Percentiles rank a stretch among this genome's conserved stretches.
These are phyloP conservation scores for Diadema setosum DNA, from an alignment of 35 echinoderm and acorn worm species.

Conservation along the genomic window DNA sequence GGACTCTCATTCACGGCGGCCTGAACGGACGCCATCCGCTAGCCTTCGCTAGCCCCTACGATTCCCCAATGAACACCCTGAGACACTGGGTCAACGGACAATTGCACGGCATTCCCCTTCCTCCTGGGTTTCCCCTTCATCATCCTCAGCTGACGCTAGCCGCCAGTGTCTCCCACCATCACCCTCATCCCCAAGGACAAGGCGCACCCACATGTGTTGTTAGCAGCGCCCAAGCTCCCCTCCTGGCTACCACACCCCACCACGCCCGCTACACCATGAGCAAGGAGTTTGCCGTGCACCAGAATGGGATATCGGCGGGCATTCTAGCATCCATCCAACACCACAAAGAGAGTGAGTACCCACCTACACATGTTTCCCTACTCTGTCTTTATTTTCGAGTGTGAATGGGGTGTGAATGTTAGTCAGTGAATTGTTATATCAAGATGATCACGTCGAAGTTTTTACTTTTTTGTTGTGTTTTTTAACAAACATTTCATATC, in stretches of 20 bases:
- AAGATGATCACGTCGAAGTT: no score
- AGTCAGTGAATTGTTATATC: no score
- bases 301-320: not conserved
- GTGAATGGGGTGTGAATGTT: no score
- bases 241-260: conserved; percentile 34
- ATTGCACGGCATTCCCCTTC: conserved; percentile 44
- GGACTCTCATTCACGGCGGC: conserved; percentile 17
- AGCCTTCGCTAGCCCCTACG: conserved; percentile 21
- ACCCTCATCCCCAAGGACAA: not conserved
- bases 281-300: conserved; percentile 1
- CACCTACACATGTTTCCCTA: not conserved
- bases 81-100: conserved; percentile 68
- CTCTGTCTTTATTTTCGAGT: no score
- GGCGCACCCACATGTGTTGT: conserved; percentile 56
- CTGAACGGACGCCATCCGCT: conserved; percentile 14
- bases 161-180: not conserved
- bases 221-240: conserved; percentile 44
- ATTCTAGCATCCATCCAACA: conserved; percentile 8
- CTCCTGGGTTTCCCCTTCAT: conserved; percentile 32
- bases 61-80: conserved; percentile 41
- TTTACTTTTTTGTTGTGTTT: no score
- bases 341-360: conserved; percentile 54
- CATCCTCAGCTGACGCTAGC: not conserved
- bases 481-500: no score
- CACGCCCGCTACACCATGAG: conserved; percentile 1